A percentile compares a stretch with the other conserved stretches of the same genome.
Evolutionary conservation across 2,113 vertebrate species (phyloP).

Genomic region (Azemiops feae): DNA sequence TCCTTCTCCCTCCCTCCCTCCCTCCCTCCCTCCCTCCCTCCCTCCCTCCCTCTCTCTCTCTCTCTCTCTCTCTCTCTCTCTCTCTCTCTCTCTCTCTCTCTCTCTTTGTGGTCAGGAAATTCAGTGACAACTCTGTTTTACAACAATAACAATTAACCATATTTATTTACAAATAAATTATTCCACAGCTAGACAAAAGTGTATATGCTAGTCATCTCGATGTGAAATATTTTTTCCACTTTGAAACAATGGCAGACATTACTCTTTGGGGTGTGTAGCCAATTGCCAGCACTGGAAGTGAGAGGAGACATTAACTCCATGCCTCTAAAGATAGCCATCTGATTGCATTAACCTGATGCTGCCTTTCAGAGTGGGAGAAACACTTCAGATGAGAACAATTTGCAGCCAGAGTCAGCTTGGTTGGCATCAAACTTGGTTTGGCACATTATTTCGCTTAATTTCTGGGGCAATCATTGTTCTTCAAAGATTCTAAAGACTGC

Average conservation of each 20-base stretch:
- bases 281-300: neutral
- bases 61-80: too few relatives aligned
- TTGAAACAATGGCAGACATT: neutral
- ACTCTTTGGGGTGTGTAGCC: neutral
- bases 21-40: accelerated
- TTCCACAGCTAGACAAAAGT: neutral
- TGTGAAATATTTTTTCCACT: neutral
- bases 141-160: neutral
- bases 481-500: neutral
- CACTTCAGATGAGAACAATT: neutral
- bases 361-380: neutral
- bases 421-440: neutral
- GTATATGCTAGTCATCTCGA: neutral
- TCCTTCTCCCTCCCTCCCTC: too few relatives aligned
- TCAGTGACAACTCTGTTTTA: neutral
- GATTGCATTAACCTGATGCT: neutral
- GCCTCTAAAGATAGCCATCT: neutral
- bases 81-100: too few relatives aligned
- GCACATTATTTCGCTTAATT: neutral
- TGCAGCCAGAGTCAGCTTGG: neutral
- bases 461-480: neutral
- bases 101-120: too few relatives aligned
- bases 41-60: too few relatives aligned
- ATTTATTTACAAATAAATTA: neutral
- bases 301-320: neutral